phyloP scores from a whole-genome alignment of 2,797 vertebrate species.

The Anguilla obscura region DNA sequence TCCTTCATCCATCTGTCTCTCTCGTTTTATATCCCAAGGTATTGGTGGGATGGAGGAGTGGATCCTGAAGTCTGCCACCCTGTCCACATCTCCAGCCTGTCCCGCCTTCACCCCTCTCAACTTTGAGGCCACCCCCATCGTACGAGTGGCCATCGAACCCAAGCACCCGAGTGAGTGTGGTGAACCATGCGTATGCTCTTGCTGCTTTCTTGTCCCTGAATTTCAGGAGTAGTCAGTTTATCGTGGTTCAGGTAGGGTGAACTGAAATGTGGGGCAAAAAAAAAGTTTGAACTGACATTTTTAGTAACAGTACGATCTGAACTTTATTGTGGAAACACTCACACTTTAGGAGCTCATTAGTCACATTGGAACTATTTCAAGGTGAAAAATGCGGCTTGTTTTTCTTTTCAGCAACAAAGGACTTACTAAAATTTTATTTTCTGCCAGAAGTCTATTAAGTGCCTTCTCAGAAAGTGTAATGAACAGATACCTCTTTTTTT shows the following conservation, averaged over 20 bases:
- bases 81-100: constrained; percentile 84
- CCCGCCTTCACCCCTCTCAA: constrained; percentile 88
- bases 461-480: not conserved
- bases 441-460: constrained; percentile 3
- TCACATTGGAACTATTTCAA: constrained; percentile 15
- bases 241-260: not conserved
- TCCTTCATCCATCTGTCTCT: constrained; percentile 1
- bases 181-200: not conserved
- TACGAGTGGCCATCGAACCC: constrained; percentile 91
- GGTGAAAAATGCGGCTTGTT: not conserved
- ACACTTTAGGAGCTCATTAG: constrained; percentile 41
- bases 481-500: not conserved
- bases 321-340: constrained; percentile 24
- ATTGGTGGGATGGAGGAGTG: constrained; percentile 88
- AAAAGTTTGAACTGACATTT: constrained; percentile 9
- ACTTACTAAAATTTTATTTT: constrained; percentile 18
- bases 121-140: constrained; percentile 91
- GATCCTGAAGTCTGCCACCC: constrained; percentile 90
- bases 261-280: not conserved
- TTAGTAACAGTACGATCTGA: not conserved
- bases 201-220: not conserved
- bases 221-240: not conserved
- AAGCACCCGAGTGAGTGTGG: constrained; percentile 87
- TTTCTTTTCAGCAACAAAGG: constrained; percentile 6
- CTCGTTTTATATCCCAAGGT: constrained; percentile 66